Conservation (phyloP, 1,140 invertebrate genomes). For the Nebria ingens region DNA sequence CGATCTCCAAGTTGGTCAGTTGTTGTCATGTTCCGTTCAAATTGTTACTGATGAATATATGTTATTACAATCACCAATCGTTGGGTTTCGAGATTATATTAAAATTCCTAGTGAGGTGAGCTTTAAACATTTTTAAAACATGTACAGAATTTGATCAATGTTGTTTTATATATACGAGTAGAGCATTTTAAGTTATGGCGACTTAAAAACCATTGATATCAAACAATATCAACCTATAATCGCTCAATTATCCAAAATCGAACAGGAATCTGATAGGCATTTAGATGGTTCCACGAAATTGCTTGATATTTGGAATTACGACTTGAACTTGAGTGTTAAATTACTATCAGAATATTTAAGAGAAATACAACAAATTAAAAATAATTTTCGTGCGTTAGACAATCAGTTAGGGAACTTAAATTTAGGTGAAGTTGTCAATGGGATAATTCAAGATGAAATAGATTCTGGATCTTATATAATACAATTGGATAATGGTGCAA, state of each 20-base stretch:
- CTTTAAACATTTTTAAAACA: background rate
- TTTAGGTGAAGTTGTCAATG: slow-evolving; percentile 29
- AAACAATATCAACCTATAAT: slow-evolving; percentile 27
- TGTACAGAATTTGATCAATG: background rate
- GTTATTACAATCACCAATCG: slow-evolving; percentile 27
- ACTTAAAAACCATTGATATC: slow-evolving; percentile 20
- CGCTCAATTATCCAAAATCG: slow-evolving; percentile 25
- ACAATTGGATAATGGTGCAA: slow-evolving; percentile 23
- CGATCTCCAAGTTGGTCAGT: slow-evolving; percentile 24
- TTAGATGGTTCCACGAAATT: slow-evolving; percentile 23
- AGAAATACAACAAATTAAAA: slow-evolving; percentile 26
- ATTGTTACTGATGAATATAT: slow-evolving; percentile 20
- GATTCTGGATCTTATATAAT: slow-evolving; percentile 27
- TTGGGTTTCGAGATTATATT: slow-evolving; percentile 20
- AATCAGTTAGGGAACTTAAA: slow-evolving; percentile 24
- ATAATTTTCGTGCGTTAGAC: slow-evolving; percentile 22
- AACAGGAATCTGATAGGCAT: no score
- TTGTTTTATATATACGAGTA: no score
- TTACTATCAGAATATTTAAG: slow-evolving; percentile 27
- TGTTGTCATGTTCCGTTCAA: slow-evolving; percentile 28
- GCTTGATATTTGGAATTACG: slow-evolving; percentile 20
- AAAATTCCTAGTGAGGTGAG: slow-evolving; percentile 17
- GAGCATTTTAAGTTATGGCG: slow-evolving; percentile 7
- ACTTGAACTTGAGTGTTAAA: slow-evolving; percentile 23
- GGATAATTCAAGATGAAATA: slow-evolving; percentile 26